A percentile compares a stretch with the other conserved stretches of the same genome.
These are phyloP conservation scores for Volucella zonaria DNA, from an alignment of 2,888 invertebrate genomes.

Conservation along the genomic window DNA sequence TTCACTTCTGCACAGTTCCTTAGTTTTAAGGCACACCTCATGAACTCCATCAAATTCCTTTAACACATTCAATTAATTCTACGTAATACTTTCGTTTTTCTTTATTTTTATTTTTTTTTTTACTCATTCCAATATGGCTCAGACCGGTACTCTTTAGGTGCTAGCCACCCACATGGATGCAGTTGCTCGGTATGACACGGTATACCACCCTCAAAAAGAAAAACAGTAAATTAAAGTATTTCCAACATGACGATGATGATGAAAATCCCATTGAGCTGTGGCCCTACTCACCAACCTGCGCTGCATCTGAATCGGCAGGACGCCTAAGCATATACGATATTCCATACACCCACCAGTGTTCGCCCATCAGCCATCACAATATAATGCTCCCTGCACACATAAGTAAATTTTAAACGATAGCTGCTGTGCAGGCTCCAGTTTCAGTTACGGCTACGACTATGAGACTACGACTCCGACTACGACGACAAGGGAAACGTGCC, in stretches of 20 bases:
- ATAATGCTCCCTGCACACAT: slow-evolving; percentile 24
- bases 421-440: slow-evolving; percentile 34
- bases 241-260: slow-evolving; percentile 49
- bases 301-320: slow-evolving; percentile 48
- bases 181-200: slow-evolving; percentile 29
- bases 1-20: too few species aligned
- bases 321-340: slow-evolving; percentile 44
- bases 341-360: background rate
- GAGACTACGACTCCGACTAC: slow-evolving; percentile 10
- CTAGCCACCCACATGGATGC: background rate
- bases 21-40: too few species aligned
- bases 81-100: too few species aligned
- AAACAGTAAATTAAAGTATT: slow-evolving; percentile 60
- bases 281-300: background rate
- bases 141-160: background rate
- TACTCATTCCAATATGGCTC: too few species aligned
- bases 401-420: slow-evolving; percentile 63
- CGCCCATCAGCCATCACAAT: slow-evolving; percentile 12
- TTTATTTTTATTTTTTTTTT: too few species aligned
- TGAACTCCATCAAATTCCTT: too few species aligned
- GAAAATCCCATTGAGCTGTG: slow-evolving; percentile 54
- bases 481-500: slow-evolving; percentile 62
- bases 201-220: slow-evolving; percentile 8
- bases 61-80: too few species aligned
- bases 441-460: background rate